phyloP scores from a whole-genome alignment of 2,888 invertebrate genomes.

The Oligia latruncula region DNA sequence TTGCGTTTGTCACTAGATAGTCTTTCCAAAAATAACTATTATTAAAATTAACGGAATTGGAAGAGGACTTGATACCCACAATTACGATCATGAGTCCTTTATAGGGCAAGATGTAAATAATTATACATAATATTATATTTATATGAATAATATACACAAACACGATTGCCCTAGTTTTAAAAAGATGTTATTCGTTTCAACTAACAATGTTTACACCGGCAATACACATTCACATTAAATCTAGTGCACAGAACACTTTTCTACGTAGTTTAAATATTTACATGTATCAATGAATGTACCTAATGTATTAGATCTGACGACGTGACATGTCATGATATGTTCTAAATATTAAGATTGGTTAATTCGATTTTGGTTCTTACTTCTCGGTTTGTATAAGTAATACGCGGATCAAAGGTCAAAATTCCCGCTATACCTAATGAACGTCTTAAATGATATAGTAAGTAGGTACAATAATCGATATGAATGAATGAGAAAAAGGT shows the following conservation, averaged over 20 bases:
- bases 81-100: slow-evolving; percentile 64
- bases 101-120: slow-evolving; percentile 74
- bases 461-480: slow-evolving; percentile 60
- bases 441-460: slow-evolving; percentile 58
- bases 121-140: slow-evolving; percentile 72
- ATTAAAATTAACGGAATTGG: slow-evolving; percentile 56
- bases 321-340: slow-evolving; percentile 39
- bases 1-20: slow-evolving; percentile 48
- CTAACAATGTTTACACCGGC: slow-evolving; percentile 74
- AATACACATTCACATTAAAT: slow-evolving; percentile 75
- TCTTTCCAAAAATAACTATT: slow-evolving; percentile 43
- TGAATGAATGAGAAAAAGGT: slow-evolving; percentile 44
- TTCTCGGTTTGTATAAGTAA: slow-evolving; percentile 31
- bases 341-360: slow-evolving; percentile 38
- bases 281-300: slow-evolving; percentile 56
- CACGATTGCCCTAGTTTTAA: slow-evolving; percentile 71
- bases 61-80: slow-evolving; percentile 58
- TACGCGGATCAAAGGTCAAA: slow-evolving; percentile 53
- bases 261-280: slow-evolving; percentile 73
- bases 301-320: slow-evolving; percentile 44
- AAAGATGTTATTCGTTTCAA: slow-evolving; percentile 72
- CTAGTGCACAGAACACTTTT: slow-evolving; percentile 80
- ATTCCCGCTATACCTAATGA: slow-evolving; percentile 55
- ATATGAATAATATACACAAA: slow-evolving; percentile 72
- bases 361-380: slow-evolving; percentile 36